Percentiles rank a stretch among this genome's conserved stretches.
Evolutionary conservation across 2,113 vertebrate species (phyloP).

Genomic region (Plecotus auritus): DNA sequence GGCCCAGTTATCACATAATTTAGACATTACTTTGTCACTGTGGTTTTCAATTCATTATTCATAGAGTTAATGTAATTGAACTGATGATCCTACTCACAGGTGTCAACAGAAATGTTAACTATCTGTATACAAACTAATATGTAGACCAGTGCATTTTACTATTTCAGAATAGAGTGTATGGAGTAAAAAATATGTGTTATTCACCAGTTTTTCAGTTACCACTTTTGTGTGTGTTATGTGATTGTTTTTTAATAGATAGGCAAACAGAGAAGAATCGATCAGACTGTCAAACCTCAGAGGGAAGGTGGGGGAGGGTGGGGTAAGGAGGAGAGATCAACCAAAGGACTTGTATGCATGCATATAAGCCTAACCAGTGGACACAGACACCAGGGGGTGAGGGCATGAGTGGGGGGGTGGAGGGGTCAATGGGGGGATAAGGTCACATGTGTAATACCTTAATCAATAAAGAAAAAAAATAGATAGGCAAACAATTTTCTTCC

Average conservation of each 20-base stretch:
- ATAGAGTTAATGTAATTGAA: constrained; percentile 38
- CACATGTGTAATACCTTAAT: no score
- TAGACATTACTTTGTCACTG: constrained; percentile 35
- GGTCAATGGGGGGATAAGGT: no score
- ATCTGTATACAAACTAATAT: not conserved
- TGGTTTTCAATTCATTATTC: constrained; percentile 11
- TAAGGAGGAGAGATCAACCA: no score
- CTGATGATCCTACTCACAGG: not conserved
- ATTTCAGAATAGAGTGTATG: not conserved
- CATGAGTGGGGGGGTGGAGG: no score
- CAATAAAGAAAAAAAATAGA: not conserved
- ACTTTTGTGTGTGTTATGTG: not conserved
- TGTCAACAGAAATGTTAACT: not conserved
- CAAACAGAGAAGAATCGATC: no score
- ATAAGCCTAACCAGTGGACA: no score
- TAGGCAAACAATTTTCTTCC: not conserved
- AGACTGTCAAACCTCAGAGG: no score
- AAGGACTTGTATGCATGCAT: no score
- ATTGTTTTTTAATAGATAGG: not conserved
- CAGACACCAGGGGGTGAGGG: no score
- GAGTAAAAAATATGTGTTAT: not conserved
- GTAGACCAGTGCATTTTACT: not conserved
- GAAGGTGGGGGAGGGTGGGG: no score
- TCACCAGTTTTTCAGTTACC: not conserved
- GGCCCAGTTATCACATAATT: constrained; percentile 3